Evolutionary conservation across 2,113 vertebrate genomes (phyloP).

Genomic region (Thomomys bottae): DNA sequence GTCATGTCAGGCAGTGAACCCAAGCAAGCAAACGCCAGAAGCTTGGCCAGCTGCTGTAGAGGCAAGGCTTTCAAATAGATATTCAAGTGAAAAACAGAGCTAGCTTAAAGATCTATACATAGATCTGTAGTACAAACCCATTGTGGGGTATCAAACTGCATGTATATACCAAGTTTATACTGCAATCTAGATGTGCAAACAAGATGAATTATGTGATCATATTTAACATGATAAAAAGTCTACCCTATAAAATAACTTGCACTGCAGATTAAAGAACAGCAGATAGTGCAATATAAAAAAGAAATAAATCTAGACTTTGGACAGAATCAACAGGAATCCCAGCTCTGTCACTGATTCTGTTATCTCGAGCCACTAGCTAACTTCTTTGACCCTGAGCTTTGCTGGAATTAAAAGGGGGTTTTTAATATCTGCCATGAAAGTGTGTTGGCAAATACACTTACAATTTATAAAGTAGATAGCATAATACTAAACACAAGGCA

Average conservation of each 20-base stretch:
- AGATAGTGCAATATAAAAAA: neutral
- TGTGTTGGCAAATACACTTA: neutral
- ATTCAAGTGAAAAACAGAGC: neutral
- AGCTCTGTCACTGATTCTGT: neutral
- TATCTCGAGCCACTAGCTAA: neutral
- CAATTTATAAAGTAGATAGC: neutral
- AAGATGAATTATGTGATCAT: neutral
- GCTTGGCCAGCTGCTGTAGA: neutral
- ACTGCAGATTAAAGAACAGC: neutral
- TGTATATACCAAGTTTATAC: neutral
- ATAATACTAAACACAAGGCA: neutral
- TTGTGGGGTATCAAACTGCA: neutral
- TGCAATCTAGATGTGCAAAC: neutral
- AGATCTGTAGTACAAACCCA: neutral
- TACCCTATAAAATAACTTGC: neutral
- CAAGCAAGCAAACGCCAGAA: neutral
- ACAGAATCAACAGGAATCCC: neutral
- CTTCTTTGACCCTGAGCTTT: conserved; percentile 9
- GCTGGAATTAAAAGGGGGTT: neutral
- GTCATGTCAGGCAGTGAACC: neutral
- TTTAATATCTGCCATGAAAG: neutral
- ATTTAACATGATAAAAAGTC: neutral
- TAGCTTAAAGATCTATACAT: neutral
- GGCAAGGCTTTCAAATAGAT: neutral
- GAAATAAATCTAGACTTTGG: neutral